Percentiles rank a stretch among this genome's conserved stretches.
Evolutionary conservation across 2,113 vertebrate genomes (phyloP).

Genomic region (Tursiops truncatus): DNA sequence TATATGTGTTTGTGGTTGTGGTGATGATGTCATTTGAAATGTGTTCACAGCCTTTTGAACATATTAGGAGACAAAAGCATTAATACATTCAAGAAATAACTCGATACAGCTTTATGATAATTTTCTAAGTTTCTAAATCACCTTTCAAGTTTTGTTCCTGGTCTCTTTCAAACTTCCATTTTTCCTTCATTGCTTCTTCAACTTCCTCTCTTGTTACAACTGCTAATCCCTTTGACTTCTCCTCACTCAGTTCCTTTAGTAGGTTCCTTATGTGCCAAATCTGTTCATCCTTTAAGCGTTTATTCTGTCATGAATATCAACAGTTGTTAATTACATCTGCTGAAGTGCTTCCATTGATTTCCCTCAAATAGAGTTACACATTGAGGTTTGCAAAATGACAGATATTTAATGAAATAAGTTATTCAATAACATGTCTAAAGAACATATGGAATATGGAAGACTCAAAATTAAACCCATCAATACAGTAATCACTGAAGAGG

Average conservation of each 20-base stretch:
- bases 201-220: constrained; percentile 83
- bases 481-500: background rate
- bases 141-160: constrained; percentile 86
- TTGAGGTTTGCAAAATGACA: background rate
- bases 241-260: constrained; percentile 77
- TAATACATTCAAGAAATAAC: background rate
- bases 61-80: background rate
- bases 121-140: constrained; percentile 54
- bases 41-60: background rate
- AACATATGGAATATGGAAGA: background rate
- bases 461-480: background rate
- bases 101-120: background rate
- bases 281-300: constrained; percentile 82
- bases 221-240: constrained; percentile 69
- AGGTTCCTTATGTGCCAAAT: constrained; percentile 67
- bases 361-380: background rate
- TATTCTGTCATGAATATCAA: constrained; percentile 74
- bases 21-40: background rate
- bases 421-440: background rate
- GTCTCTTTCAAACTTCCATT: constrained; percentile 81
- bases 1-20: background rate
- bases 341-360: background rate
- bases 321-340: background rate
- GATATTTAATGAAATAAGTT: background rate
- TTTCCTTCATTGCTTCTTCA: constrained; percentile 81